Evolutionary conservation across 1,140 invertebrate species (phyloP).

Genomic region (Drosophila fuyamai): DNA sequence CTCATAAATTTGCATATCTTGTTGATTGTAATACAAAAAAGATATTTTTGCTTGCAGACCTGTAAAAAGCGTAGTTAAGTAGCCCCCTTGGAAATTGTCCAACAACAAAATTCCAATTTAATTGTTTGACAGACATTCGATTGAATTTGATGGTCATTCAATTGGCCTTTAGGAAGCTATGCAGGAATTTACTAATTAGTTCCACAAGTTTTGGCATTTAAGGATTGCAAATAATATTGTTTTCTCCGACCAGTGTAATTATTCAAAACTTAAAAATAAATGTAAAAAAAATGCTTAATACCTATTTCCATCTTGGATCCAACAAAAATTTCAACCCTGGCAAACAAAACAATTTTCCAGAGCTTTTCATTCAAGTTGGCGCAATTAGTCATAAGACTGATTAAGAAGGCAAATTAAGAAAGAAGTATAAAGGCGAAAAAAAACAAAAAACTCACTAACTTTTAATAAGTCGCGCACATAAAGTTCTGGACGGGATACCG

Average conservation of each 20-base stretch:
- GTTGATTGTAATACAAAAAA: slow-evolving; percentile 17
- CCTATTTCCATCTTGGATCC: neutral
- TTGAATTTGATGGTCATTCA: neutral
- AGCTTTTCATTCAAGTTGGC: slow-evolving; percentile 31
- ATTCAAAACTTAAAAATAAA: too few relatives aligned
- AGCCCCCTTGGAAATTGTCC: slow-evolving; percentile 9
- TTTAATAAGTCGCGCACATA: slow-evolving; percentile 72
- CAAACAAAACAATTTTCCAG: slow-evolving; percentile 8
- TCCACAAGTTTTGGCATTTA: too few relatives aligned
- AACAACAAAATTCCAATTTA: neutral
- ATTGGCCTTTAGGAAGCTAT: neutral
- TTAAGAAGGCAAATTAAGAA: slow-evolving; percentile 66
- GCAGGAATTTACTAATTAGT: neutral
- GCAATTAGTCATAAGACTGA: slow-evolving; percentile 69
- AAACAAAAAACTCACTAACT: slow-evolving; percentile 48
- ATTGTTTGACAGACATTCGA: slow-evolving; percentile 13
- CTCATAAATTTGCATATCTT: slow-evolving; percentile 68
- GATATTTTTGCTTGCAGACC: slow-evolving; percentile 51
- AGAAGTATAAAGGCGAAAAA: slow-evolving; percentile 32
- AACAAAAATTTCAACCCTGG: neutral
- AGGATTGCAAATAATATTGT: too few relatives aligned
- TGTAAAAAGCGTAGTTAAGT: slow-evolving; percentile 36
- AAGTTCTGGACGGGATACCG: slow-evolving; percentile 44
- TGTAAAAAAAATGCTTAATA: neutral
- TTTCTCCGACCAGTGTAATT: too few relatives aligned